Base-by-base conservation (phyloP, 2,113 vertebrate genomes). In the Copsychus sechellarum region DNA sequence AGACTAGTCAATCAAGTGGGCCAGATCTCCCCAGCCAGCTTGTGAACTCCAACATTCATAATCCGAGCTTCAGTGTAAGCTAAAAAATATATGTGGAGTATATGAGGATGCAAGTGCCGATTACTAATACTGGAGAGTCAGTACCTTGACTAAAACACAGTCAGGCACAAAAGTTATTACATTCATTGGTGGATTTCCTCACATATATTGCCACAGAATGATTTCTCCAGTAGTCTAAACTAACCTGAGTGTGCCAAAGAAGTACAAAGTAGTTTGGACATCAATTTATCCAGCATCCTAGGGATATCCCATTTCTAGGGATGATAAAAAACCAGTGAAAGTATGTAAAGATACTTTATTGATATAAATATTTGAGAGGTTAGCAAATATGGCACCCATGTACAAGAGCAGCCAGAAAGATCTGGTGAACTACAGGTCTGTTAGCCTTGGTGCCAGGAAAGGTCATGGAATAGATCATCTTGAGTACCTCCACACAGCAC, bases 371-470 rank as follows among this genome's bases (percentile, higher is more conserved):
- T 36, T 3, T 48, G 29, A 73, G n/a, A 60, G n/a, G 21, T 60
- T 53, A 66, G 25, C 5, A 66, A 85, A 61, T 25, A 23, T 36
- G 61, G 54, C 31, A 33, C 7, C 6, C 29, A 42, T 42, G 34
- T 21, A 36, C 31, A 69, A 56, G 48, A n/a, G 53, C 23, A 61
- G 23, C 7, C 13, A 8, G 31, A 53, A 60, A 22, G 29, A 73
- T 47, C 29, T 28, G 10, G 14, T 16, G 25, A 91, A 40, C 14
- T 45, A 23, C n/a, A 66, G 38, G 40, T 11, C 9, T 33, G 9
- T 53, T 28, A 66, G n/a, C 8, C 25, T 72, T 0, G 0, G 18
- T 67, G n/a, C 7, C 0, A 0, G 29, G 4, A 10, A 60, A 80
- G n/a, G 14, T 66, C 31, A 66, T 8, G 25, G 38, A 60, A n/a